phyloP scores from a whole-genome alignment of 2,113 vertebrate species.

The Colius striatus region DNA sequence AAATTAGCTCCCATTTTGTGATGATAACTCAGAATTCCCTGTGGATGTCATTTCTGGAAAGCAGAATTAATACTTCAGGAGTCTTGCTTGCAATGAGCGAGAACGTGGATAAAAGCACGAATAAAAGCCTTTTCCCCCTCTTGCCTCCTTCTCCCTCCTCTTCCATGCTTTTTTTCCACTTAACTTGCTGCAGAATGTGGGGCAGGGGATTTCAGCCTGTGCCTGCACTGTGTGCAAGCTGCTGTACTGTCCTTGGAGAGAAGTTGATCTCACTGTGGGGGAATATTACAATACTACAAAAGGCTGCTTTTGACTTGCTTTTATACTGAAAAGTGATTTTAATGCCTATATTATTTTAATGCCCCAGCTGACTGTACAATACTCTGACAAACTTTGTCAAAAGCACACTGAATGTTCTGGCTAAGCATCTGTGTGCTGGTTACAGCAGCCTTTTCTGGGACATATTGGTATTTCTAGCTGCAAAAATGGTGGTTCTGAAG shows the following conservation, averaged over 20 bases:
- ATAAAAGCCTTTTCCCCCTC: background rate
- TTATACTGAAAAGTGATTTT: background rate
- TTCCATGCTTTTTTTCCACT: background rate
- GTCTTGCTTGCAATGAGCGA: background rate
- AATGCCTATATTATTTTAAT: background rate
- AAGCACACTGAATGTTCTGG: background rate
- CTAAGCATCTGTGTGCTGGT: background rate
- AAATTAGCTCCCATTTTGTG: background rate
- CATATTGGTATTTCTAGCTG: background rate
- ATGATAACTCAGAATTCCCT: background rate
- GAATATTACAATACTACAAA: rapidly evolving
- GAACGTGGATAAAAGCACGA: background rate
- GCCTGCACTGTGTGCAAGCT: background rate
- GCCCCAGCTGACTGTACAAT: background rate
- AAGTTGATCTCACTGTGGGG: rapidly evolving
- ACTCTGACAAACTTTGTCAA: background rate
- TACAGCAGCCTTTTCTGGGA: background rate
- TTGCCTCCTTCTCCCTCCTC: background rate
- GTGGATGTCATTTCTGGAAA: background rate
- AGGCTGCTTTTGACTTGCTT: background rate
- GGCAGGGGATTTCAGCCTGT: rapidly evolving
- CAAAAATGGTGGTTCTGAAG: background rate
- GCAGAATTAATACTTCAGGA: background rate
- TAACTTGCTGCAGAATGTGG: background rate
- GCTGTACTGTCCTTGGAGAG: background rate